Conservation (phyloP, 2,888 invertebrate genomes). For the Allygus modestus region DNA sequence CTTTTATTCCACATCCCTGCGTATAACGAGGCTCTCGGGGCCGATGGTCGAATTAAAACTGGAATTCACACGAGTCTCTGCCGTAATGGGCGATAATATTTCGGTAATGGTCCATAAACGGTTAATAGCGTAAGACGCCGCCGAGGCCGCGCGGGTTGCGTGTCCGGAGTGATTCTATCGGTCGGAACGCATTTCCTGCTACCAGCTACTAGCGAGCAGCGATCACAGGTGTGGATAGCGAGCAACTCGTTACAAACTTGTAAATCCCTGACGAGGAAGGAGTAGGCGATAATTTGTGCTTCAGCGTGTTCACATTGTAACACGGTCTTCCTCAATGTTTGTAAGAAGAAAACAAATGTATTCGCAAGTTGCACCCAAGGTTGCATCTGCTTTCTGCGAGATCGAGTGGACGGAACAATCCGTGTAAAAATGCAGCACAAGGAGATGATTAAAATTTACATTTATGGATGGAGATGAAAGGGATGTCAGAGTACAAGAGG, state of each 20-base stretch:
- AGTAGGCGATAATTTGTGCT: background rate
- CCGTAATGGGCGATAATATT: slow-evolving; percentile 25
- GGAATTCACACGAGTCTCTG: slow-evolving; percentile 23
- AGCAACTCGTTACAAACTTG: background rate
- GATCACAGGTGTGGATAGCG: background rate
- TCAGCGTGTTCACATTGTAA: no score
- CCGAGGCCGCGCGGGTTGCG: background rate
- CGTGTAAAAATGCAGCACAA: no score
- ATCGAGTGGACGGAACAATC: no score
- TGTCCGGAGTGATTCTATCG: background rate
- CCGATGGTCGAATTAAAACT: slow-evolving; percentile 18
- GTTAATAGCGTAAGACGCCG: slow-evolving; percentile 15
- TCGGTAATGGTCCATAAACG: slow-evolving; percentile 41
- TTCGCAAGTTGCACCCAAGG: no score
- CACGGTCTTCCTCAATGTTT: no score
- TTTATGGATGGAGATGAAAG: no score
- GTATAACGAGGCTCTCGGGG: background rate
- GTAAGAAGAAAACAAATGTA: no score
- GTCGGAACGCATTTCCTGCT: no score
- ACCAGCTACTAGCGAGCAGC: background rate
- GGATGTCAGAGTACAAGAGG: no score
- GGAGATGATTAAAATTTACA: no score
- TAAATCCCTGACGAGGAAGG: background rate
- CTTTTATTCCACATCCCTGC: slow-evolving; percentile 21
- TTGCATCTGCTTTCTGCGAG: no score